phyloP scores from a whole-genome alignment of 2,113 vertebrate species.

The Ammodytes dubius region DNA sequence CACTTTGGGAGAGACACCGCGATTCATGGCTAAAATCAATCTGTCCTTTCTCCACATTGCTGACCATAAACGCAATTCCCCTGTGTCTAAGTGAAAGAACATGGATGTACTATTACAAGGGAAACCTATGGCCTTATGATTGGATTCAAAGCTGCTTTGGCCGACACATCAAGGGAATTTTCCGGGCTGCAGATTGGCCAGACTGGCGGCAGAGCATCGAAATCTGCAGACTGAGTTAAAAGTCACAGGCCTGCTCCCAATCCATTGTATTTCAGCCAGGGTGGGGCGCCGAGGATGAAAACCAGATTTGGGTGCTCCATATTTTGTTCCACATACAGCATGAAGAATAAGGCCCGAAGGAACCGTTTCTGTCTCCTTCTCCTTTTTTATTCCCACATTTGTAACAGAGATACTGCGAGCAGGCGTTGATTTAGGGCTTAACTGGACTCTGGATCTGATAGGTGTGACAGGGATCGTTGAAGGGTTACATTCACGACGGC shows the following conservation, averaged over 20 bases:
- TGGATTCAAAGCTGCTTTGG: conserved; percentile 83
- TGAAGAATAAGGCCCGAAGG: conserved; percentile 48
- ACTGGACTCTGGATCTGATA: conserved; percentile 45
- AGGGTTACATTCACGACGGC: conserved; percentile 40
- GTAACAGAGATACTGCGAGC: conserved; percentile 41
- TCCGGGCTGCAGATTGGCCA: conserved; percentile 75
- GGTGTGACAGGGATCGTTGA: conserved; percentile 58
- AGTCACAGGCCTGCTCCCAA: conserved; percentile 80
- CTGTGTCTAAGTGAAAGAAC: conserved; percentile 73
- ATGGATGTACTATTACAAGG: conserved; percentile 81
- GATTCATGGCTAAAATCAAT: conserved; percentile 70
- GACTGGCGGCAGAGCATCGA: conserved; percentile 79
- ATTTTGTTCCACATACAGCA: conserved; percentile 59
- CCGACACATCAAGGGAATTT: conserved; percentile 80
- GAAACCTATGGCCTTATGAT: conserved; percentile 81
- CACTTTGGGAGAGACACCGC: conserved; percentile 29
- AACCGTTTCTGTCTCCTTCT: conserved; percentile 38
- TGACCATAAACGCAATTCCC: conserved; percentile 74
- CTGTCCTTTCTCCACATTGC: conserved; percentile 77
- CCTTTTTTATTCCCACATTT: conserved; percentile 43
- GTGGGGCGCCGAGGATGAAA: conserved; percentile 79
- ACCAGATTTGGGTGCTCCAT: conserved; percentile 73
- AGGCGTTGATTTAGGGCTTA: conserved; percentile 63
- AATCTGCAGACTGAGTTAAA: conserved; percentile 82
- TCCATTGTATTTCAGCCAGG: conserved; percentile 80